These are phyloP conservation scores for Morone saxatilis DNA, from an alignment of 2,113 vertebrate species.

Conservation along the genomic window DNA sequence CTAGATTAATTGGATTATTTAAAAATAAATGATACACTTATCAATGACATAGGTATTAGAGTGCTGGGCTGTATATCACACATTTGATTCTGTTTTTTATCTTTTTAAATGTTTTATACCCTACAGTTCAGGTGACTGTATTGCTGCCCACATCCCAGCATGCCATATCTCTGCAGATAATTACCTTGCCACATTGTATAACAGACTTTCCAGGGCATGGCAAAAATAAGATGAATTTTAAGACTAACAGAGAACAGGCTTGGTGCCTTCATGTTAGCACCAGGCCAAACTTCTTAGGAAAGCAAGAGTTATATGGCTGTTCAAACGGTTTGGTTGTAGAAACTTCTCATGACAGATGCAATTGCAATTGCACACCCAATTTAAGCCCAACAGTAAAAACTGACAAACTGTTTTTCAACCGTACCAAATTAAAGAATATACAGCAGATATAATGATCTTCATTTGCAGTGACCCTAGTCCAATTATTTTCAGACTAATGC, in stretches of 20 bases:
- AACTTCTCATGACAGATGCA: not conserved
- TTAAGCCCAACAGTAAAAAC: not conserved
- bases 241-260: not conserved
- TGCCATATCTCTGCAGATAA: constrained; percentile 23
- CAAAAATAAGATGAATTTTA: constrained; percentile 5
- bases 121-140: not conserved
- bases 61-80: not conserved
- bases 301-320: not conserved
- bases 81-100: not conserved
- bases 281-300: not conserved
- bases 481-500: not conserved
- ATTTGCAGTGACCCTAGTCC: not conserved
- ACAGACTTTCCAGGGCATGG: not conserved
- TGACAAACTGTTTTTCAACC: not conserved
- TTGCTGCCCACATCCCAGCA: constrained; percentile 21
- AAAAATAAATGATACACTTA: not conserved
- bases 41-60: not conserved
- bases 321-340: constrained; percentile 3
- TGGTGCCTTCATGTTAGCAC: not conserved
- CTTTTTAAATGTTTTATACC: not conserved
- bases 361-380: not conserved
- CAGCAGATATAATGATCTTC: not conserved
- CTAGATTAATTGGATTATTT: not conserved
- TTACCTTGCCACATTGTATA: constrained; percentile 3
- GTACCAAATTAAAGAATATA: not conserved